A percentile compares a stretch with the other conserved stretches of the same genome.
phyloP scores from a whole-genome alignment of 2,888 invertebrate species.

The Mycalesis mineus region DNA sequence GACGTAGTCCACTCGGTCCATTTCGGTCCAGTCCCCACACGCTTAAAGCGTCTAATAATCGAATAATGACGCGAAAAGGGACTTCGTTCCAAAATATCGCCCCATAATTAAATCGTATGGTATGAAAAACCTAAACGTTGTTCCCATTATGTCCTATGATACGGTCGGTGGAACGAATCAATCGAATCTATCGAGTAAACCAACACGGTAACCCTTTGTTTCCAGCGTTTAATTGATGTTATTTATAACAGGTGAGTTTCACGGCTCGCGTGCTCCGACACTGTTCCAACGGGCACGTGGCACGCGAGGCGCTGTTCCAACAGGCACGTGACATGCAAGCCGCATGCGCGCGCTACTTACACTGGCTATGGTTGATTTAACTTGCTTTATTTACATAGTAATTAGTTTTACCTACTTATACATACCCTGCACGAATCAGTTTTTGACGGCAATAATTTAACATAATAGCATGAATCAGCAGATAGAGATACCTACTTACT shows the following conservation, averaged over 20 bases:
- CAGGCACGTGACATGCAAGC: constrained; percentile 44
- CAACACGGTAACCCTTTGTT: neutral
- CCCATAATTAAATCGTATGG: too few species aligned
- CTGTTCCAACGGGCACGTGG: constrained; percentile 28
- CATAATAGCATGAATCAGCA: too few species aligned
- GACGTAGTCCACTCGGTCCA: too few species aligned
- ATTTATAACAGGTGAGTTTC: neutral
- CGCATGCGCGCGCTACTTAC: constrained; percentile 34
- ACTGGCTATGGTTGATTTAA: neutral
- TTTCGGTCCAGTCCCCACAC: too few species aligned
- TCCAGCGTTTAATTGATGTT: neutral
- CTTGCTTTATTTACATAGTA: constrained; percentile 6
- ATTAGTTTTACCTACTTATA: neutral
- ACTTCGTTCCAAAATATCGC: too few species aligned
- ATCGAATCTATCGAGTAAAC: neutral
- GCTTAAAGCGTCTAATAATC: too few species aligned
- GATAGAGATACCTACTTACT: too few species aligned
- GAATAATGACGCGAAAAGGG: too few species aligned
- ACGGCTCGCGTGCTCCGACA: constrained; percentile 38
- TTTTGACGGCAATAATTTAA: too few species aligned
- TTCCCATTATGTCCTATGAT: neutral
- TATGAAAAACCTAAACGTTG: neutral
- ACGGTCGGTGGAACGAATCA: neutral
- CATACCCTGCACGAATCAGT: too few species aligned
- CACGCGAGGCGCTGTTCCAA: constrained; percentile 9